Evolutionary conservation across 2,888 invertebrate genomes (phyloP).

Genomic region (Microlaimidae sp.): DNA sequence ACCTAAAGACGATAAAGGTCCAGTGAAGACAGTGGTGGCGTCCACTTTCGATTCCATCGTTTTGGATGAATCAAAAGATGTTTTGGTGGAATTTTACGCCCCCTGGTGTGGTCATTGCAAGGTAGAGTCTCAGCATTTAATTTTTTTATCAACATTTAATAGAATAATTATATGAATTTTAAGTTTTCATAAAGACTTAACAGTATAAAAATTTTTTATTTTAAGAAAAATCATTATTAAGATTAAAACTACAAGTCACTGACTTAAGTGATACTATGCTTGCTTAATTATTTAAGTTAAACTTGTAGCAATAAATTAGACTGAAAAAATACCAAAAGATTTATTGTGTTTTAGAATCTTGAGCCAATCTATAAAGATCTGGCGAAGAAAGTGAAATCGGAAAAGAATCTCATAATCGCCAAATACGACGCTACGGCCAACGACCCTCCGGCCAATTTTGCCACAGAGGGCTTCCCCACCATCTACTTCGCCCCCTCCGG

Average conservation of each 20-base stretch:
- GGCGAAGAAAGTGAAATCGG: constrained; percentile 24
- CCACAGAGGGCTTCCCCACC: constrained; percentile 43
- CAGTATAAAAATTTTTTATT: too few relatives aligned
- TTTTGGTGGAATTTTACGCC: constrained; percentile 46
- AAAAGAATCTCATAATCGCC: constrained; percentile 37
- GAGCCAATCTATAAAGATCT: constrained; percentile 38
- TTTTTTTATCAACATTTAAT: too few relatives aligned
- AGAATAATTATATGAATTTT: too few relatives aligned
- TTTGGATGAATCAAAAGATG: constrained; percentile 41
- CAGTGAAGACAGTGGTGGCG: constrained; percentile 43
- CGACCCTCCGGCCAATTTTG: constrained; percentile 39
- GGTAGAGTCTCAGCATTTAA: too few relatives aligned
- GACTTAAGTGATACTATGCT: too few relatives aligned
- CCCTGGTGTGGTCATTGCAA: constrained; percentile 48
- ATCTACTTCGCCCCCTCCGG: constrained; percentile 41
- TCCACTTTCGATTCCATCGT: constrained; percentile 43
- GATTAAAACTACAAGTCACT: too few relatives aligned
- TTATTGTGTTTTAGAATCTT: constrained; percentile 38
- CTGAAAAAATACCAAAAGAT: too few relatives aligned
- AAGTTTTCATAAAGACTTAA: too few relatives aligned
- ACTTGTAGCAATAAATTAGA: too few relatives aligned
- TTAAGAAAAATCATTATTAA: too few relatives aligned
- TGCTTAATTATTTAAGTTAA: too few relatives aligned
- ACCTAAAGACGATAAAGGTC: constrained; percentile 42
- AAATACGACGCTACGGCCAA: constrained; percentile 45